phyloP scores from a whole-genome alignment of 1,140 invertebrate genomes.

The Bombyx mandarina region DNA sequence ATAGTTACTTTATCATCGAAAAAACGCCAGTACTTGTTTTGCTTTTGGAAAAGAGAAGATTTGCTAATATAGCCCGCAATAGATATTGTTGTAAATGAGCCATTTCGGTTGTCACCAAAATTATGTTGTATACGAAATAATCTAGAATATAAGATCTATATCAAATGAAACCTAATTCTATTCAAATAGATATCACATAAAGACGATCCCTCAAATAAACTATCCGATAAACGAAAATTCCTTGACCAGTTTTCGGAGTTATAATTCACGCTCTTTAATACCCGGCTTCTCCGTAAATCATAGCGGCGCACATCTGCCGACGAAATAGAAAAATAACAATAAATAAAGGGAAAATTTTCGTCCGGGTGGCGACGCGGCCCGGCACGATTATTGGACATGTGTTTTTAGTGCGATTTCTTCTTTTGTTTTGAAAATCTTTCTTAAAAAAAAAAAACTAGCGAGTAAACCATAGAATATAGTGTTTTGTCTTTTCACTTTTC shows the following conservation, averaged over 20 bases:
- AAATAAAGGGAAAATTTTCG: conserved; percentile 54
- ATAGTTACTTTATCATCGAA: conserved; percentile 1
- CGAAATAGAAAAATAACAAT: conserved; percentile 71
- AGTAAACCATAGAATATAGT: no score
- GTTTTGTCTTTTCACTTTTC: no score
- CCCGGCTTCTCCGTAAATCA: conserved; percentile 55
- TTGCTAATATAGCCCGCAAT: no score
- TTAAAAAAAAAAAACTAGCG: conserved; percentile 3
- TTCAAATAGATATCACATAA: no score
- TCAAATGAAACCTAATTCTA: no score
- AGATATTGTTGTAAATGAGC: no score
- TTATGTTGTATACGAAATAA: no score
- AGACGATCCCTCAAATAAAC: no score
- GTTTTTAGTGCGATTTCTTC: background rate
- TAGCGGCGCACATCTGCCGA: conserved; percentile 58
- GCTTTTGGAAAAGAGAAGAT: no score
- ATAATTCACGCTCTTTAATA: conserved; percentile 61
- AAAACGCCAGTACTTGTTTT: no score
- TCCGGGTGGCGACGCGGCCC: conserved; percentile 30
- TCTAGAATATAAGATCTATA: no score
- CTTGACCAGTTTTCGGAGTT: conserved; percentile 30
- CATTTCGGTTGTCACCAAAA: no score
- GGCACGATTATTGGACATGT: conserved; percentile 32
- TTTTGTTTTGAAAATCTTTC: background rate
- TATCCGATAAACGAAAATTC: background rate